Evolutionary conservation across 2,797 vertebrate species (phyloP), one percentile per base, ranked within the genome.

Genomic region (Paramormyrops hopkinsi): DNA sequence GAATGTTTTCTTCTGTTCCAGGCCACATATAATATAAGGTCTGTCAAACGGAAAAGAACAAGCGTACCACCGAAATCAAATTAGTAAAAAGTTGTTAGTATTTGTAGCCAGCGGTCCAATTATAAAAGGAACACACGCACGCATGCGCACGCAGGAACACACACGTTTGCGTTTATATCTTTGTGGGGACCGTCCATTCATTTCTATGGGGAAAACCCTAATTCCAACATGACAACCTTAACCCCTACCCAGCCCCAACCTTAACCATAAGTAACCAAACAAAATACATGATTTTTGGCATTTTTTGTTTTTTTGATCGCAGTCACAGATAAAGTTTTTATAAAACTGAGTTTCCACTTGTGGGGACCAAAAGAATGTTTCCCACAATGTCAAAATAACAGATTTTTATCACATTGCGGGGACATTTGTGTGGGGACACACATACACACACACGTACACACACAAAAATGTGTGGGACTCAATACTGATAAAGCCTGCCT

Each of bases 11-110:
- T 98, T 97, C 97, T 97, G 98, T 97, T 97, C 41, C 44, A 83
- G 97, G 97, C 97, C 96, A 97, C 96, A 95, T 97, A 97, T 95
- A 96, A 97, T 53, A 53, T 53, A 96, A 97, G 97, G 97, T 97
- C 98, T 98, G 97, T 96, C 97, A 98, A 97, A 96, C 98, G 98
- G 98, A 98, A 99, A 99, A 99, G 97, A 98, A 97, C 97, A 97
- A 99, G 98, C 98, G 97, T 98, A 98, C 97, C 98, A 98, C 98
- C 97, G 97, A 98, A 99, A 99, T 99, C 97, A 97, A 99, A 99
- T 99, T 99, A 99, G 98, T 97, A 97, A 98, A 98, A 98, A 97
- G 99, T 12, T 98, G 98, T 99, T 98, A 99, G 98, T 98, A 98
- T 98, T 99, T 99, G 99, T 98, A 98, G 98, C 98, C 97, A 95